A percentile compares a stretch with the other conserved stretches of the same genome.
phyloP scores from a whole-genome alignment of 2,113 vertebrate species.

The Prunella himalayana region DNA sequence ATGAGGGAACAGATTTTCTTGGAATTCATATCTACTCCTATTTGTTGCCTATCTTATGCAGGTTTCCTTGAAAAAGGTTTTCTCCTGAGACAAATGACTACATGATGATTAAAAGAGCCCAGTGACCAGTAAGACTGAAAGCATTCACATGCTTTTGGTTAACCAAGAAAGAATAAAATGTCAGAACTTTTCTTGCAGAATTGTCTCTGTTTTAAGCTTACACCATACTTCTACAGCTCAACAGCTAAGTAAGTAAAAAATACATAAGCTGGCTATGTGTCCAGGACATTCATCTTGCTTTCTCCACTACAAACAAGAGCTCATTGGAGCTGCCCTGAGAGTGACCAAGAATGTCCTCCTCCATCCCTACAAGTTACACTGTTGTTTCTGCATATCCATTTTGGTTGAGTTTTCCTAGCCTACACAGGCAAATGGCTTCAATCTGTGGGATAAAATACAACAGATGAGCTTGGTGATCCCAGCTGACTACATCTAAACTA shows the following conservation, averaged over 20 bases:
- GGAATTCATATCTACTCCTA: background rate
- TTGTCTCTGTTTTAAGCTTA: background rate
- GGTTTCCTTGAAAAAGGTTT: background rate
- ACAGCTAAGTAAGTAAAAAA: background rate
- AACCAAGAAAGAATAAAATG: background rate
- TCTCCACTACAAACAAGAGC: background rate
- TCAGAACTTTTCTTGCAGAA: background rate
- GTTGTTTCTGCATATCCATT: background rate
- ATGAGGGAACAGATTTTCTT: background rate
- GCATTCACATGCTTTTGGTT: background rate
- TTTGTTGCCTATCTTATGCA: background rate
- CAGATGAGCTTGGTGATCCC: background rate
- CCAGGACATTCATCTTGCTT: background rate
- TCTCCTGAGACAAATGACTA: background rate
- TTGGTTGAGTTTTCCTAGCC: background rate
- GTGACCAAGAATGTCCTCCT: background rate
- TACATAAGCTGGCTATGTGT: background rate
- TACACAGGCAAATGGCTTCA: background rate
- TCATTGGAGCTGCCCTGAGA: background rate
- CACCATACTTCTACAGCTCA: background rate
- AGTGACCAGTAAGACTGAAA: background rate
- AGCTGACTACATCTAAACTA: background rate
- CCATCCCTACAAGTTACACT: background rate
- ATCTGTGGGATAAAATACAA: background rate
- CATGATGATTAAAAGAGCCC: background rate